phyloP scores from a whole-genome alignment of 2,113 vertebrate species.

The Takifugu flavidus region DNA sequence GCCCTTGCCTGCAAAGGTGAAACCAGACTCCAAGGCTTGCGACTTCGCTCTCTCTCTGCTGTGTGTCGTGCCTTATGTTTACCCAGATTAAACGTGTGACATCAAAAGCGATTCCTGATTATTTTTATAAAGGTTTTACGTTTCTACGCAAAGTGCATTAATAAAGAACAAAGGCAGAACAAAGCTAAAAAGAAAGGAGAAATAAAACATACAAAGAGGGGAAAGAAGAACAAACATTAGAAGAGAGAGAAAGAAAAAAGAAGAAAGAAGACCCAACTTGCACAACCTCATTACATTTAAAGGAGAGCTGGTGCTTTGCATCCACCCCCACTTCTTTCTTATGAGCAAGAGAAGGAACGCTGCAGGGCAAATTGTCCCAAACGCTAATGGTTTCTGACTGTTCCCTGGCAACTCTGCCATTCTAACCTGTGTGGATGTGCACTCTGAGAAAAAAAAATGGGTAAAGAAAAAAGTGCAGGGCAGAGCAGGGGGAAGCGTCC shows the following conservation, averaged over 20 bases:
- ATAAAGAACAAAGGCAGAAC: slow-evolving; percentile 30
- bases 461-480: slow-evolving; percentile 54
- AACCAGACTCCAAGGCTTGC: slow-evolving; percentile 80
- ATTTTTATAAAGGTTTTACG: neutral
- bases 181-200: slow-evolving; percentile 36
- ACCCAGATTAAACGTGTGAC: slow-evolving; percentile 19
- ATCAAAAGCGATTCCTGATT: slow-evolving; percentile 2
- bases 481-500: slow-evolving; percentile 83
- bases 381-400: slow-evolving; percentile 99
- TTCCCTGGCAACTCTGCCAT: slow-evolving; percentile 99
- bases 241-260: slow-evolving; percentile 52
- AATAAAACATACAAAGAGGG: slow-evolving; percentile 33
- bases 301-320: slow-evolving; percentile 79
- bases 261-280: slow-evolving; percentile 73
- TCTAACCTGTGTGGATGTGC: slow-evolving; percentile 97
- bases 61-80: slow-evolving; percentile 46
- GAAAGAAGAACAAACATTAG: slow-evolving; percentile 23
- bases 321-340: slow-evolving; percentile 81
- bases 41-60: slow-evolving; percentile 52
- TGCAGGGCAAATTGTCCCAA: slow-evolving; percentile 99
- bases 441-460: slow-evolving; percentile 74
- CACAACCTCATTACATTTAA: slow-evolving; percentile 83
- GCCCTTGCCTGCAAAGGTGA: slow-evolving; percentile 86
- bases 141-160: slow-evolving; percentile 26
- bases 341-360: slow-evolving; percentile 90